phyloP scores from a whole-genome alignment of 1,140 invertebrate genomes.

The Scaptomyza montana region DNA sequence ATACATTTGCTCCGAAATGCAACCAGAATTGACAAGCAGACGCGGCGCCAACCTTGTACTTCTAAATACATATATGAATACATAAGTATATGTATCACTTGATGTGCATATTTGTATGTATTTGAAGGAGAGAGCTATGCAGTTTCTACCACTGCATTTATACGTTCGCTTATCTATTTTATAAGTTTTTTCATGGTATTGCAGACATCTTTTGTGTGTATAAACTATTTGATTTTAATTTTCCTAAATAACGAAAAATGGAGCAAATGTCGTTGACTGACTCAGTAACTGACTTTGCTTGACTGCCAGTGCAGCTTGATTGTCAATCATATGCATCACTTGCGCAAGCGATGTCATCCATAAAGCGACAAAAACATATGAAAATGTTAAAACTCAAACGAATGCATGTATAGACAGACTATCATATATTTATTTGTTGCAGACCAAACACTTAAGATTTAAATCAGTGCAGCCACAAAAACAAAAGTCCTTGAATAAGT shows the following conservation, averaged over 20 bases:
- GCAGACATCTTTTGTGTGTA: constrained; percentile 35
- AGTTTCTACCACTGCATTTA: constrained; percentile 34
- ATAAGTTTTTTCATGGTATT: not conserved
- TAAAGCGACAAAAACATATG: constrained; percentile 38
- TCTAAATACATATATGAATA: not conserved
- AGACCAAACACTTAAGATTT: constrained; percentile 27
- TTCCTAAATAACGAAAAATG: constrained; percentile 66
- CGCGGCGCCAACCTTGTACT: constrained; percentile 46
- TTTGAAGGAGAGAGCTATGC: not conserved
- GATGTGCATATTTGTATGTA: not conserved
- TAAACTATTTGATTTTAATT: constrained; percentile 55
- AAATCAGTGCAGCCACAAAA: constrained; percentile 6
- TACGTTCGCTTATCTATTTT: constrained; percentile 7
- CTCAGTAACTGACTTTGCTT: constrained; percentile 33
- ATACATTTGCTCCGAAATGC: constrained; percentile 43
- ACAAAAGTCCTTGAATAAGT: constrained; percentile 6
- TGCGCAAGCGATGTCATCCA: constrained; percentile 48
- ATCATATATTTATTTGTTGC: constrained; percentile 26
- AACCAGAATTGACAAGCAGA: constrained; percentile 24
- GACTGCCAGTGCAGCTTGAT: constrained; percentile 48
- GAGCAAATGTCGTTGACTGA: constrained; percentile 64
- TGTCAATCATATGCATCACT: constrained; percentile 78
- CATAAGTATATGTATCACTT: not conserved
- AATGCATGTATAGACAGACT: not conserved
- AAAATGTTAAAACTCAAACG: constrained; percentile 13